Percentiles rank a stretch among this genome's conserved stretches.
phyloP scores from a whole-genome alignment of 2,113 vertebrate species.

The Neomonachus schauinslandi region DNA sequence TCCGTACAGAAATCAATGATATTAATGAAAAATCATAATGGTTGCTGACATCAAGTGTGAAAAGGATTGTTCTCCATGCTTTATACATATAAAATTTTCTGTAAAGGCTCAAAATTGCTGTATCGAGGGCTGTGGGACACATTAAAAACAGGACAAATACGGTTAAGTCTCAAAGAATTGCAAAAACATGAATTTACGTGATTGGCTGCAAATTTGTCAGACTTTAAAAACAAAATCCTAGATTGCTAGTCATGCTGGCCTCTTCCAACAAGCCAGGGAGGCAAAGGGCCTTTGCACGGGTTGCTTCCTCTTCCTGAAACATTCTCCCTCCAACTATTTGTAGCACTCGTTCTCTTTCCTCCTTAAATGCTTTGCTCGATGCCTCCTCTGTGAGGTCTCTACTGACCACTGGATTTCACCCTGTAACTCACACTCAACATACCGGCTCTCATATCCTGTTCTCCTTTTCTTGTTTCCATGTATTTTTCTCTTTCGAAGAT shows the following conservation, averaged over 20 bases:
- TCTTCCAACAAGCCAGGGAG: background rate
- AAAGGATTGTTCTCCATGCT: background rate
- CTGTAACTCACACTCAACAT: background rate
- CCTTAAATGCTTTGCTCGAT: background rate
- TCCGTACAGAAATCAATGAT: background rate
- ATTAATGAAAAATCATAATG: conserved; percentile 22
- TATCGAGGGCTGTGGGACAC: background rate
- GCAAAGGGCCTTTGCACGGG: rapidly evolving
- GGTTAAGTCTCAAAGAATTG: background rate
- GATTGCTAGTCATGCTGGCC: background rate
- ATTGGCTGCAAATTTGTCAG: background rate
- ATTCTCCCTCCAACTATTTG: background rate
- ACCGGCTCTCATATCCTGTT: background rate
- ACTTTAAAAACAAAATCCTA: background rate
- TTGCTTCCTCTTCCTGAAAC: background rate
- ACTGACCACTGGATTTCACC: background rate
- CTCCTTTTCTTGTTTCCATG: background rate
- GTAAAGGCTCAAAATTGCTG: background rate
- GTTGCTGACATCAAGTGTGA: background rate
- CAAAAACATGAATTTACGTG: background rate
- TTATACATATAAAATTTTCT: background rate
- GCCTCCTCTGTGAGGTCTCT: background rate
- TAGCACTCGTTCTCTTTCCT: background rate
- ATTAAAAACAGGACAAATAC: background rate
- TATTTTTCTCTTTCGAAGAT: background rate